Base-by-base conservation (phyloP, 2,797 vertebrate species). In the Falco columbarius region DNA sequence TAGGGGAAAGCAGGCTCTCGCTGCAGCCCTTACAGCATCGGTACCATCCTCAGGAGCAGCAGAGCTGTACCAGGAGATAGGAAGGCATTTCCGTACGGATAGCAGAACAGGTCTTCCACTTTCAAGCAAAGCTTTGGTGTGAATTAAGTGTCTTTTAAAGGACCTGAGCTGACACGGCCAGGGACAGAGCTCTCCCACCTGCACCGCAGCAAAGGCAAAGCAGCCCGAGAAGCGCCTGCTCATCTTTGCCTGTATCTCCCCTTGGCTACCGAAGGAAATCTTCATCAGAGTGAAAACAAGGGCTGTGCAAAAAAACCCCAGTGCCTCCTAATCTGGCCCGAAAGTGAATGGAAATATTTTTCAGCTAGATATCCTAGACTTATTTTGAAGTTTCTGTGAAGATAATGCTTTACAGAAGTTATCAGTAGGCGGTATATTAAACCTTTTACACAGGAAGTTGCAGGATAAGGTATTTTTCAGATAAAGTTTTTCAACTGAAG, bases 1-100 rank as follows among this genome's bases (percentile, higher is more conserved):
- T 1, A 5, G 58, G 66, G 44, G 55, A 54, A n/a, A 29, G 27
- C 22, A 8, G 56, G 6, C 86, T 88, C 24, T 15, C 21, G 0
- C 20, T 4, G 1, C 2, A 21, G 63, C 67, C 73, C 32, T n/a
- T 38, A 2, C 23, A 61, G 62, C 1, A 20, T 11, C 42, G 0
- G 38, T 5, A 3, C 40, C 32, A 1, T 14, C 42, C 71, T 62
- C 76, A 19, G 89, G 34, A 30, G 36, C 0, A 46, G 58, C 3
- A 76, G 38, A 46, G 36, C 56, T 23, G n/a, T 1, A 30, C 70
- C n/a, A 62, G 63, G 23, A 52, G 51, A 52, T 2, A 7, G 0
- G 24, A 46, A 52, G 46, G 65, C 36, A 5, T 36, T 51, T 55
- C 47, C 24, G 32, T 14, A 4, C 3, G 4, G 75, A 8, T 3